These are phyloP conservation scores for Volucella inflata DNA, from an alignment of 2,888 invertebrate species.

Conservation along the genomic window DNA sequence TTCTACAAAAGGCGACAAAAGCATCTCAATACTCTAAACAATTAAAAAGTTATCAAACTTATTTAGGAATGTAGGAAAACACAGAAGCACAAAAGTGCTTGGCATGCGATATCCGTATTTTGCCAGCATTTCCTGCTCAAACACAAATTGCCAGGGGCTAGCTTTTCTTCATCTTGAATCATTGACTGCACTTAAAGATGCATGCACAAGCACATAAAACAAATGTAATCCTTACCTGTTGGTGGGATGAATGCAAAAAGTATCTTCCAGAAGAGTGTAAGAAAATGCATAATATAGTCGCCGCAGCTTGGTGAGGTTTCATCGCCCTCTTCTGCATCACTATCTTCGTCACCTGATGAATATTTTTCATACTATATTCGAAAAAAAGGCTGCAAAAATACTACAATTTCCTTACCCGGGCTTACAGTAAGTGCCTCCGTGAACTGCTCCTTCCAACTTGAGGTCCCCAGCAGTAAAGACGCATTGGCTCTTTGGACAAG, in stretches of 20 bases:
- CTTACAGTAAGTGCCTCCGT: slow-evolving; percentile 97
- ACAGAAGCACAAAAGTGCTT: not conserved
- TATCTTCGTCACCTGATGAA: slow-evolving; percentile 84
- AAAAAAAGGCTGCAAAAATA: slow-evolving; percentile 16
- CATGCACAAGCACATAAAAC: too few relatives aligned
- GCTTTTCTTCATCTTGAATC: slow-evolving; percentile 11
- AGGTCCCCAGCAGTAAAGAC: slow-evolving; percentile 96
- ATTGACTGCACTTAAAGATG: slow-evolving; percentile 23
- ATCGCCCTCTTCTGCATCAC: slow-evolving; percentile 85
- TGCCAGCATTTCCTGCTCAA: slow-evolving; percentile 29
- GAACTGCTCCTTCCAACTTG: slow-evolving; percentile 99
- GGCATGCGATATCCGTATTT: slow-evolving; percentile 24
- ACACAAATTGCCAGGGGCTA: slow-evolving; percentile 17
- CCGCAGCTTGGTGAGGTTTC: slow-evolving; percentile 91
- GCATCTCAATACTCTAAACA: not conserved
- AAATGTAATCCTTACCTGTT: slow-evolving; percentile 88
- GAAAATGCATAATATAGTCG: slow-evolving; percentile 97
- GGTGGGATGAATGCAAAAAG: slow-evolving; percentile 99
- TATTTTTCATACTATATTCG: slow-evolving; percentile 6
- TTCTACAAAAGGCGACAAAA: not conserved
- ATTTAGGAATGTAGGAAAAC: not conserved
- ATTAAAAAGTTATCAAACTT: slow-evolving; percentile 10
- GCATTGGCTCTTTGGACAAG: slow-evolving; percentile 98
- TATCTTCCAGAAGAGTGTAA: slow-evolving; percentile 99
- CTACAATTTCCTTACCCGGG: slow-evolving; percentile 87